phyloP scores from a whole-genome alignment of 2,888 invertebrate genomes.

The Coleophora flavipennella region DNA sequence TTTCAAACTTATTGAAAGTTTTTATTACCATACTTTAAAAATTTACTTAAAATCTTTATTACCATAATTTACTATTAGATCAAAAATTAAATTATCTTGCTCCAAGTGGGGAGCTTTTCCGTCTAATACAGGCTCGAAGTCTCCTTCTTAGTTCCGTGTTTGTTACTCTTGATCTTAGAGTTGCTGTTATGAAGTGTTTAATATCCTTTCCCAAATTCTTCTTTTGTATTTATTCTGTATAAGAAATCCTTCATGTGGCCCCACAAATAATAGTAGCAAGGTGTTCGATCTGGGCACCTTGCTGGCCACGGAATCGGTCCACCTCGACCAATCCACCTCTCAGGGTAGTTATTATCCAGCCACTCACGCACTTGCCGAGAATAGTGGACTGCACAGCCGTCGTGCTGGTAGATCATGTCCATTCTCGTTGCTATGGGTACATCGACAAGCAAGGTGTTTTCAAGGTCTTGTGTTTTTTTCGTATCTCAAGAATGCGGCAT shows the following conservation, averaged over 20 bases:
- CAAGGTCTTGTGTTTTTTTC: too few species aligned
- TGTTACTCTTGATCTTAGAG: neutral
- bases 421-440: neutral
- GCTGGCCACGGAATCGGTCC: constrained; percentile 13
- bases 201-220: neutral
- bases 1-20: too few species aligned
- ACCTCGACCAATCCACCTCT: constrained; percentile 8
- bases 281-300: constrained; percentile 11
- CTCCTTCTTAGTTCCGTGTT: neutral
- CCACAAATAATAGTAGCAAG: constrained; percentile 11
- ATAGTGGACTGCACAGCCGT: neutral
- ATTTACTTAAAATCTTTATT: too few species aligned
- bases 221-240: neutral
- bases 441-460: too few species aligned
- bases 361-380: constrained; percentile 3
- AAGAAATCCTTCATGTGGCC: constrained; percentile 6
- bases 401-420: neutral
- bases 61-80: too few species aligned
- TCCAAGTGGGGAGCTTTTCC: too few species aligned
- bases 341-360: constrained; percentile 3
- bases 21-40: too few species aligned
- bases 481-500: too few species aligned
- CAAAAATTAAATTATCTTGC: too few species aligned
- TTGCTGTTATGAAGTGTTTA: neutral
- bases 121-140: too few species aligned